A percentile compares a stretch with the other conserved stretches of the same genome.
phyloP scores from a whole-genome alignment of 2,888 invertebrate species.

The Lasioglossum zephyrum region DNA sequence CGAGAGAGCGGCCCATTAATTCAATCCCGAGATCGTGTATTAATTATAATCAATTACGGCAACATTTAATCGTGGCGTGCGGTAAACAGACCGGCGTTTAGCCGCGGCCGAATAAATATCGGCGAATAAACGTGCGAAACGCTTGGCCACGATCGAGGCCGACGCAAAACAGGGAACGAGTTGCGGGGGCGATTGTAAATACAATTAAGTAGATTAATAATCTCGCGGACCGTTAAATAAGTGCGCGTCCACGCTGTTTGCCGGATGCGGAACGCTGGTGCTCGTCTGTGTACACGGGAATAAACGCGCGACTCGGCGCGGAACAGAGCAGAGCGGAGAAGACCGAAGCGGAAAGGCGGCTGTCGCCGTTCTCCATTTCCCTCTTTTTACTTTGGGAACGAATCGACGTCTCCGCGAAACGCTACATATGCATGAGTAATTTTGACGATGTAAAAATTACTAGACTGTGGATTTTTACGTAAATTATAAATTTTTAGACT shows the following conservation, averaged over 20 bases:
- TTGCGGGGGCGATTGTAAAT: constrained; percentile 16
- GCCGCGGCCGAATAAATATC: constrained; percentile 38
- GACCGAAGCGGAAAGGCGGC: not conserved
- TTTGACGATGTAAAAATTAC: constrained; percentile 25
- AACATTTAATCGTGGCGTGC: constrained; percentile 41
- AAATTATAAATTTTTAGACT: not conserved
- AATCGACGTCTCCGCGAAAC: not conserved
- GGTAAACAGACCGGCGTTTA: constrained; percentile 33
- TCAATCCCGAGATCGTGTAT: constrained; percentile 49
- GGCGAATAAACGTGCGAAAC: constrained; percentile 24
- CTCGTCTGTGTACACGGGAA: not conserved
- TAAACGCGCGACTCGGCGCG: not conserved
- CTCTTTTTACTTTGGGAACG: not conserved
- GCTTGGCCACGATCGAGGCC: not conserved
- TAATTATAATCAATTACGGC: constrained; percentile 49
- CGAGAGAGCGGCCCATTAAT: constrained; percentile 32
- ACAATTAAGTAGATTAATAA: constrained; percentile 33
- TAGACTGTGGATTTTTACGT: not conserved
- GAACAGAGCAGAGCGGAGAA: not conserved
- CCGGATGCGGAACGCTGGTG: not conserved
- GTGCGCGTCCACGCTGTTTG: not conserved
- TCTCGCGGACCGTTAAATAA: constrained; percentile 16
- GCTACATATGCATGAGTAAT: constrained; percentile 21
- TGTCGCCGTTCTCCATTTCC: not conserved
- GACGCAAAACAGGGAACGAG: constrained; percentile 14